Evolutionary conservation across 2,888 invertebrate species (phyloP), one percentile per base, ranked within the genome.

Genomic region (Euclidia mi): DNA sequence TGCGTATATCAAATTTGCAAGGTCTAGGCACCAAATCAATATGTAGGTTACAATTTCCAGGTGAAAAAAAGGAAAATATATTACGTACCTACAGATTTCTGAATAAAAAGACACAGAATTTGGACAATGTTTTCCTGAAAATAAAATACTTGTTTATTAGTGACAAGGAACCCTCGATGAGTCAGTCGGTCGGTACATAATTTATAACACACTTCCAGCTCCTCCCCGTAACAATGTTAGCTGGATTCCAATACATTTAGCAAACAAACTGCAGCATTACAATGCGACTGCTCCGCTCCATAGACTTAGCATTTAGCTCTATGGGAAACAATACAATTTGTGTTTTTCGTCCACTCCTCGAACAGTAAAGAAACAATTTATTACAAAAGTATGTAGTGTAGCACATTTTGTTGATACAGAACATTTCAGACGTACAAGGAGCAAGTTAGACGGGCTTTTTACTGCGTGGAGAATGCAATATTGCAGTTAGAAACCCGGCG

Each of bases 241-340:
- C 49, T 41, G 17, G 32, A 49, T 56, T 56, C 56, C 56, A 44
- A 56, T 49, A 56, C 56, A 56, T 56, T 56, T 49, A 49, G 15
- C 49, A 56, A 44, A 45, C 49, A 49, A 56, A 45, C 45, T 49
- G 49, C 40, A 45, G 15, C 56, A 49, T 49, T 56, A 49, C 49
- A 43, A 25, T 15, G 41, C 32, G 35, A 55, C 38, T 47, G 29
- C 43, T 44, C 44, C 49, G 40, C 56, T 49, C 28, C 49, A 49
- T 44, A 45, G 31, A 18, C 3, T 41, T 34, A 53, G 35, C 29
- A 48, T 49, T 56, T 56, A 56, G 55, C 43, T 49, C 44, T 41
- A 49, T 45, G 40, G 45, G 29, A 12, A 51, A 47, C n/a, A 49
- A 49, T 38, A 48, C 45, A 32, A 38, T 40, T 49, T 40, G 44